phyloP scores from a whole-genome alignment of 2,888 invertebrate species.

The Dryomyza anilis region DNA sequence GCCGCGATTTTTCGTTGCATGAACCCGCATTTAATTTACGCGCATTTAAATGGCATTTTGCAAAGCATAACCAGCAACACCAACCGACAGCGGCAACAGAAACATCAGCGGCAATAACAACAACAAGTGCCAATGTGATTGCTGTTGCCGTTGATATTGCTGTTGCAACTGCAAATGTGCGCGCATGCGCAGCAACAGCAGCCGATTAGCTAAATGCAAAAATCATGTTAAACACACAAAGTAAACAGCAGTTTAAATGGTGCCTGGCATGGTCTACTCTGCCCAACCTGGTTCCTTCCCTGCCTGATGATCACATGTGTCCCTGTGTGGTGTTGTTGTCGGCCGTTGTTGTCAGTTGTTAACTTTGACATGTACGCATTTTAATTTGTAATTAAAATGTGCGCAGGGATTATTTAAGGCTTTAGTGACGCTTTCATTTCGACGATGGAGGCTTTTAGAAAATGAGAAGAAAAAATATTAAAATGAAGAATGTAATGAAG shows the following conservation, averaged over 20 bases:
- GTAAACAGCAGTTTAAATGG: slow-evolving; percentile 14
- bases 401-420: not conserved
- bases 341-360: not conserved
- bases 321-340: not conserved
- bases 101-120: slow-evolving; percentile 3
- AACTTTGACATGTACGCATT: slow-evolving; percentile 35
- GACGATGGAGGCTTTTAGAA: too few species aligned
- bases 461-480: too few species aligned
- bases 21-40: slow-evolving; percentile 25
- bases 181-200: not conserved
- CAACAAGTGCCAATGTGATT: not conserved
- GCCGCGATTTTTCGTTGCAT: slow-evolving; percentile 3
- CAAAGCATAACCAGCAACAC: slow-evolving; percentile 17
- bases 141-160: not conserved
- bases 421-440: too few species aligned
- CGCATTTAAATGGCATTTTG: slow-evolving; percentile 28
- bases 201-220: slow-evolving; percentile 5
- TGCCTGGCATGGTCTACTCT: not conserved
- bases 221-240: slow-evolving; percentile 11
- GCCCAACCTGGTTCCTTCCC: not conserved
- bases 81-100: slow-evolving; percentile 1
- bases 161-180: not conserved
- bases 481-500: too few species aligned
- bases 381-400: slow-evolving; percentile 37
- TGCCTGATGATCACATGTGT: not conserved